These are phyloP conservation scores for Hiodon tergisus DNA, from an alignment of 2,113 vertebrate genomes.

Conservation along the genomic window DNA sequence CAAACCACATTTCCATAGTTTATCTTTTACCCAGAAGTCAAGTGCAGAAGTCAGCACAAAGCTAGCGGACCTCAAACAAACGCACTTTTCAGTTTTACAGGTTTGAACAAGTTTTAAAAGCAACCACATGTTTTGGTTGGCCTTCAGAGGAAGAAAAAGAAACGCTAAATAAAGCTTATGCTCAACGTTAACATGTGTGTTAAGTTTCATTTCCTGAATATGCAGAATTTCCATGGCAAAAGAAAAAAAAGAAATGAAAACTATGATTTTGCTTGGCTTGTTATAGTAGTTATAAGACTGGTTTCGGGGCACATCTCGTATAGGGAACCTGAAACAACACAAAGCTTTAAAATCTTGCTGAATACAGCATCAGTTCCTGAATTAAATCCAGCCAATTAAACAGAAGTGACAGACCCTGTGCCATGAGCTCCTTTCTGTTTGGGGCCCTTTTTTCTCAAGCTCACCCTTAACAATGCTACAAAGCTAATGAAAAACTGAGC, in stretches of 20 bases:
- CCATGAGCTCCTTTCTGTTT: too few species aligned
- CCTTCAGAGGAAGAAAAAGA: background rate
- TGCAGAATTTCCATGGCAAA: conserved; percentile 2
- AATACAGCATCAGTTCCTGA: too few species aligned
- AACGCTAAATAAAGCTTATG: background rate
- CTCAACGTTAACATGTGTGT: background rate
- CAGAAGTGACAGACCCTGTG: too few species aligned
- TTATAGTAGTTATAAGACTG: background rate
- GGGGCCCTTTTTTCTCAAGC: too few species aligned
- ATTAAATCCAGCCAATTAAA: too few species aligned
- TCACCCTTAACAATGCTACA: too few species aligned
- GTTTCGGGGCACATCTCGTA: too few species aligned
- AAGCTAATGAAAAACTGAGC: too few species aligned
- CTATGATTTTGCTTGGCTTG: background rate
- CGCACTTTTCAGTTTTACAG: background rate
- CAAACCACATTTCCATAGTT: background rate
- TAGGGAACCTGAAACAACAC: background rate
- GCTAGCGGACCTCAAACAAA: too few species aligned
- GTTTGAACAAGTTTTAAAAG: conserved; percentile 3
- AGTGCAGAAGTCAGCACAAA: too few species aligned
- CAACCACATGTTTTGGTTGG: background rate
- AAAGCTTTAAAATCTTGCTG: background rate
- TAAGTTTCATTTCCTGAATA: background rate
- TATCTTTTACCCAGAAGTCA: background rate
- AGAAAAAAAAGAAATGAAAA: background rate